Base-by-base conservation (phyloP, 2,797 vertebrate species). In the Poecilia wingei region DNA sequence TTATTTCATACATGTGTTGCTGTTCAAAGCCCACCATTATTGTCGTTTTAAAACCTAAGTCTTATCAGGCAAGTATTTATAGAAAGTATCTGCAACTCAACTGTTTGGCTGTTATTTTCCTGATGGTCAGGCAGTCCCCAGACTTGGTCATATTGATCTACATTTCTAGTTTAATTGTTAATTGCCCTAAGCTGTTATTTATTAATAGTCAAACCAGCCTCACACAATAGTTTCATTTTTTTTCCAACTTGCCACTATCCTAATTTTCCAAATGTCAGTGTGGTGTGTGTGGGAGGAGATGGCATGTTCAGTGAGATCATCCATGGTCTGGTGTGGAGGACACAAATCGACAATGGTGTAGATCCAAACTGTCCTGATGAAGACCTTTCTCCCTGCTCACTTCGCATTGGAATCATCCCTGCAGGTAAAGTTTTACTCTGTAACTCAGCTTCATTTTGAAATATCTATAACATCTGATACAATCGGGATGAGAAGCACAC, bases 241-340 rank as follows among this genome's bases (percentile, higher is more conserved):
- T 9, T 20, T 41, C 49, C 77, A 4, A 82, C 46, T 0, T 55
- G 1, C 53, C 0, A 1, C 1, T 12, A 10, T 79, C 20, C 51
- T 68, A 51, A 79, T 28, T 53, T 66, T 47, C 78, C 51, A 72
- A 25, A 83, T 78, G 75, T 82, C 93, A 99, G 98, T 55, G 95
- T 99, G 89, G 96, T 99, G 85, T 98, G 97, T 78, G 98, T 99
- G 1, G 98, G 98, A 7, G 98, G 98, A 16, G 98, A 99, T 8
- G 98, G 98, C 86, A 99, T 97, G 97, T 99, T 99, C 96, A 99
- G 97, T 36, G 98, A 99, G 95, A 94, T 99, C 86, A 91, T 99
- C 87, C 98, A 99, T 46, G 98, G 98, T 31, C 95, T 99, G 82
- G 93, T 99, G 79, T 96, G 96, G 89, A 96, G 96, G 82, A 96